A percentile compares a stretch with the other conserved stretches of the same genome.
phyloP scores from a whole-genome alignment of 2,113 vertebrate genomes.

The pig (Sus scrofa) region T2T-Sscrofa CM000824.6:75248001-75248500 shows the following conservation, averaged over 20 bases:
- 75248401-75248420: not conserved
- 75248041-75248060: slow-evolving; percentile 48
- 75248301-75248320: not conserved
- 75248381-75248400: slow-evolving; percentile 14
- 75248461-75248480: not conserved
- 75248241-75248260: not conserved
- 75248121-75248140: slow-evolving; percentile 52
- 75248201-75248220: slow-evolving; percentile 40
- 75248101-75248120: slow-evolving; percentile 44
- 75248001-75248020: slow-evolving; percentile 8
- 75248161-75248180: not conserved
- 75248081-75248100: slow-evolving; percentile 5
- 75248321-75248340: not conserved
- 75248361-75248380: not conserved
- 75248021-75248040: not conserved
- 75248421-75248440: not conserved
- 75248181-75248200: not conserved
- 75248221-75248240: not conserved
- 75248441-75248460: not conserved
- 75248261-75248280: not conserved
- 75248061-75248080: slow-evolving; percentile 55
- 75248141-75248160: slow-evolving; percentile 39
- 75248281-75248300: not conserved
- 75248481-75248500: not conserved
- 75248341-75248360: not conserved